These are phyloP conservation scores for Bombus sibiricus DNA, from an alignment of 1,140 invertebrate genomes.

Conservation along the genomic window DNA sequence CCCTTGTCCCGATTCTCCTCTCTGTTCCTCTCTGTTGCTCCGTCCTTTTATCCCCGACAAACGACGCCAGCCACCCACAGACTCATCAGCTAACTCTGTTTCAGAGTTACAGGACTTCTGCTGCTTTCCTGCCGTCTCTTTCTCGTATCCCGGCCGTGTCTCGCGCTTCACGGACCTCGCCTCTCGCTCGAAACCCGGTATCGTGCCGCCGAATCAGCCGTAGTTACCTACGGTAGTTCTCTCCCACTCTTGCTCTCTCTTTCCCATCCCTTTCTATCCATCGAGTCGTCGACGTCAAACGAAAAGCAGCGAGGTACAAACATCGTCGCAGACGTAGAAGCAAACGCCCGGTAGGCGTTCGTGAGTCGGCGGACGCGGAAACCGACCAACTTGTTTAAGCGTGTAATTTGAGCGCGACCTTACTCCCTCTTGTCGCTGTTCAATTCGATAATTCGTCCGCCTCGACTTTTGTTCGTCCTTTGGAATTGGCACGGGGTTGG, in stretches of 20 bases:
- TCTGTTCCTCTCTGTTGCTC: constrained; percentile 13
- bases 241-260: background rate
- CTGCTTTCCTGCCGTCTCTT: constrained; percentile 23
- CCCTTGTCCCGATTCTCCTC: background rate
- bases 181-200: constrained; percentile 46
- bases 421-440: background rate
- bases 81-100: constrained; percentile 82
- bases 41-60: constrained; percentile 70
- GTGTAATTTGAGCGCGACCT: constrained; percentile 49
- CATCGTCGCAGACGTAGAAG: constrained; percentile 64
- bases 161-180: constrained; percentile 39
- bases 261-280: constrained; percentile 32
- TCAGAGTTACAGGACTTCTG: constrained; percentile 76
- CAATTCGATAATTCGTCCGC: constrained; percentile 40
- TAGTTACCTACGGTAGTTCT: constrained; percentile 77
- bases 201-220: constrained; percentile 77
- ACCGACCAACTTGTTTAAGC: constrained; percentile 63
- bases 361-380: constrained; percentile 24
- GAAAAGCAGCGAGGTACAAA: constrained; percentile 76
- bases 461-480: background rate
- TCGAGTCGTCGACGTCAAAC: constrained; percentile 74
- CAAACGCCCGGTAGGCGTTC: constrained; percentile 23
- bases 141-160: constrained; percentile 48
- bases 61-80: constrained; percentile 78
- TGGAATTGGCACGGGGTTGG: background rate